Conservation (phyloP, 2,888 invertebrate species). For the Aspidapion aeneum region DNA sequence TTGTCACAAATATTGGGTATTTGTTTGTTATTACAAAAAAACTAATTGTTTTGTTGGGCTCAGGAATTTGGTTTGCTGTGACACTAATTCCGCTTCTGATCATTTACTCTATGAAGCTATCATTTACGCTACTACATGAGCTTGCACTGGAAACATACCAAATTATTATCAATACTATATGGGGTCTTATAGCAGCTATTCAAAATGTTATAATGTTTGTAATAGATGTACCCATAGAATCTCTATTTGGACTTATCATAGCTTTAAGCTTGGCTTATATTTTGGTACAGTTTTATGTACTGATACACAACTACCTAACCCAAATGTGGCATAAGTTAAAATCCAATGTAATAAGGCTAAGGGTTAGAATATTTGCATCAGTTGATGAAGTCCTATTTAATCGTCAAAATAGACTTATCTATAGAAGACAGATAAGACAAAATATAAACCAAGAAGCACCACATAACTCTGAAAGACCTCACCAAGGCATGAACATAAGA, state of each 20-base stretch:
- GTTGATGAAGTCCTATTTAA: background rate
- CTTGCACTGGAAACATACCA: constrained; percentile 18
- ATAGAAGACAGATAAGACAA: background rate
- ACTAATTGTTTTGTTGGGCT: constrained; percentile 35
- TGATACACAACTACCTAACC: constrained; percentile 13
- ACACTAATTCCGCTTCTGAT: constrained; percentile 35
- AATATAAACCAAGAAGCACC: background rate
- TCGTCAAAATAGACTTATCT: background rate
- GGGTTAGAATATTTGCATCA: background rate
- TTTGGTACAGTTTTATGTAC: constrained; percentile 34
- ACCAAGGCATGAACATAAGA: background rate
- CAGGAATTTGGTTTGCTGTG: constrained; percentile 39
- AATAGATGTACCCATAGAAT: constrained; percentile 40
- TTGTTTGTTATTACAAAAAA: constrained; percentile 31
- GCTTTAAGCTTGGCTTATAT: constrained; percentile 35
- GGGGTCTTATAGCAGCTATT: constrained; percentile 15
- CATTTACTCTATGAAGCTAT: constrained; percentile 13
- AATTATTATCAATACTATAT: constrained; percentile 15
- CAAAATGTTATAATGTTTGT: constrained; percentile 30
- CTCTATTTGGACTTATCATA: constrained; percentile 34
- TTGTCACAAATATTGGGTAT: constrained; percentile 18
- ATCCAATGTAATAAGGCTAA: background rate
- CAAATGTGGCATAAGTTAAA: background rate
- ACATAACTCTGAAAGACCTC: background rate
- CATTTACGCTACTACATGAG: constrained; percentile 3